Conservation (phyloP, 2,113 vertebrate genomes). For the Chauna torquata region DNA sequence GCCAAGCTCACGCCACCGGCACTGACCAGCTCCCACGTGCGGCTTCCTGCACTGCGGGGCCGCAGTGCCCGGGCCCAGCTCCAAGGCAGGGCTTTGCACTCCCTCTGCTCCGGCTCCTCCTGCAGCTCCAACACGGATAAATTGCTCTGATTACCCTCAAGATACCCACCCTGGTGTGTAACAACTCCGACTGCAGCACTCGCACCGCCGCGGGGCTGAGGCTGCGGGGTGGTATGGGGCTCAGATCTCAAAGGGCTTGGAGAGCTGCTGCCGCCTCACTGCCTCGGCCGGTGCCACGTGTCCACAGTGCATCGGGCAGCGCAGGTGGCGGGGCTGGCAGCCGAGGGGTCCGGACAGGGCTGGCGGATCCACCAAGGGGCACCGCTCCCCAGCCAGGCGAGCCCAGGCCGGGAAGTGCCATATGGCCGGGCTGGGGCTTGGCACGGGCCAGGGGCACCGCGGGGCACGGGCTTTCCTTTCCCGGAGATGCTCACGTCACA, state of each 20-base stretch:
- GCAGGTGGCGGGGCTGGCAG: not conserved
- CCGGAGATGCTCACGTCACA: fast-evolving
- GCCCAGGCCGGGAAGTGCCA: not conserved
- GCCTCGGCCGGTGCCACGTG: fast-evolving
- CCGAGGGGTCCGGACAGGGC: not conserved
- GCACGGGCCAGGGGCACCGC: fast-evolving
- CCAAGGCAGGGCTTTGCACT: fast-evolving
- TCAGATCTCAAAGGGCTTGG: not conserved
- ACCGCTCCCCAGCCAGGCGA: too few relatives aligned
- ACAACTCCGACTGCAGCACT: not conserved
- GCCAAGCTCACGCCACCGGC: fast-evolving
- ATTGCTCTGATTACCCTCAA: not conserved
- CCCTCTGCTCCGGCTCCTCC: not conserved
- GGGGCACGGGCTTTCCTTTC: not conserved
- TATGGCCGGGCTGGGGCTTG: not conserved
- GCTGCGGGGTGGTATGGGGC: not conserved
- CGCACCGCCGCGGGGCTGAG: fast-evolving
- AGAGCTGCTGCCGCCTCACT: not conserved
- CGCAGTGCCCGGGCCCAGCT: not conserved
- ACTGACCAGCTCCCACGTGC: fast-evolving
- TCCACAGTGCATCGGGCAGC: not conserved
- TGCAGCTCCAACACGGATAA: not conserved
- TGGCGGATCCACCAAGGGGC: too few relatives aligned
- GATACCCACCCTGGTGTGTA: not conserved
- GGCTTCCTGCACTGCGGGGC: not conserved